Conservation (phyloP, 2,797 vertebrate species). For the Echeneis naucrates region DNA sequence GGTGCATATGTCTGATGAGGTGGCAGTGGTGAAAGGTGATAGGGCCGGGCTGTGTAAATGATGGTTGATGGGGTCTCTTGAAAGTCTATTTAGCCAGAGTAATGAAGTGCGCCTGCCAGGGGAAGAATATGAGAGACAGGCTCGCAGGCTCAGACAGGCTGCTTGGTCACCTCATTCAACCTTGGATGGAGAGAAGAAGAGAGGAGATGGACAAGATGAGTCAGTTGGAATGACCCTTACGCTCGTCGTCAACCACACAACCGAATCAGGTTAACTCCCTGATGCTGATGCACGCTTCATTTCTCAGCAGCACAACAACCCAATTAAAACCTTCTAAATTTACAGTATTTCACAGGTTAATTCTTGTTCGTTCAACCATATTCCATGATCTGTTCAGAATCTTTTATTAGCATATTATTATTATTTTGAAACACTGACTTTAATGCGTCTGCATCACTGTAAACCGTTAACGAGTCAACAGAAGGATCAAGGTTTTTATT, state of each 20-base stretch:
- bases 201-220: constrained; percentile 62
- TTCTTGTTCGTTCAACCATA: background rate
- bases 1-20: constrained; percentile 62
- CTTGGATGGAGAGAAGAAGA: constrained; percentile 52
- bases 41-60: constrained; percentile 65
- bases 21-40: constrained; percentile 70
- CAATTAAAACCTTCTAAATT: too few relatives aligned
- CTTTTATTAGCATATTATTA: too few relatives aligned
- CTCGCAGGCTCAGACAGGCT: constrained; percentile 64
- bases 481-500: too few relatives aligned
- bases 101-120: constrained; percentile 78
- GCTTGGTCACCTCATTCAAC: constrained; percentile 70
- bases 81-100: constrained; percentile 80
- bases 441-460: background rate
- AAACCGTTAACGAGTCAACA: too few relatives aligned
- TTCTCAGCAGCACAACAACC: background rate
- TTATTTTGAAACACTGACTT: background rate
- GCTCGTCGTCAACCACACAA: constrained; percentile 46
- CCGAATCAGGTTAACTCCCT: constrained; percentile 40
- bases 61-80: constrained; percentile 75
- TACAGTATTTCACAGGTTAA: background rate
- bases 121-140: constrained; percentile 70
- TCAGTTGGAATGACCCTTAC: constrained; percentile 61
- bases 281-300: background rate
- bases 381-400: too few relatives aligned